Evolutionary conservation across 2,888 invertebrate genomes (phyloP).

Genomic region (Meandrusa payeni): DNA sequence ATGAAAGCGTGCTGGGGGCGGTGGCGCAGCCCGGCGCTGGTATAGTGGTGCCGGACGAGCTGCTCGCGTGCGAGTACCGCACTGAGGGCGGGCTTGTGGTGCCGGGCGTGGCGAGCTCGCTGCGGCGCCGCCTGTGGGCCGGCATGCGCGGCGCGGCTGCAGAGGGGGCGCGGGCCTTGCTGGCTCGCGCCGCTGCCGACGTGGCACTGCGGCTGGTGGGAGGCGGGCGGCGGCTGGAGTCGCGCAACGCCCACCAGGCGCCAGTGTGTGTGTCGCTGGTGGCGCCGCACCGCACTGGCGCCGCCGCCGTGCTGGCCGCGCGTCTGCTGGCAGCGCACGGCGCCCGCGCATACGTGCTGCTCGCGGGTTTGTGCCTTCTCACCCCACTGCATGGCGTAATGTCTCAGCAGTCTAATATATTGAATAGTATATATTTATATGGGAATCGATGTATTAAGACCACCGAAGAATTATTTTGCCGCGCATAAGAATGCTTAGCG

Average conservation of each 20-base stretch:
- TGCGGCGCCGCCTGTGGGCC: conserved; percentile 85
- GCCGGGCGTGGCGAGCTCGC: conserved; percentile 85
- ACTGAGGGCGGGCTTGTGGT: conserved; percentile 91
- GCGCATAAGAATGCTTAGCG: no score
- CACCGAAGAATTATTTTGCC: no score
- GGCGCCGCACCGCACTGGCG: conserved; percentile 82
- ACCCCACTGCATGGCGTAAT: conserved; percentile 30
- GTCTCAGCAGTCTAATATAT: no score
- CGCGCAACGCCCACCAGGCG: conserved; percentile 93
- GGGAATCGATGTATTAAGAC: no score
- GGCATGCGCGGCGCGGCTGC: conserved; percentile 83
- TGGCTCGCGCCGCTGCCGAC: conserved; percentile 92
- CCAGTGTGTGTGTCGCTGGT: conserved; percentile 89
- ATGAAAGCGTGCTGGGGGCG: conserved; percentile 88
- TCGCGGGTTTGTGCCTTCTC: conserved; percentile 26
- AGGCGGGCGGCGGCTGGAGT: conserved; percentile 90
- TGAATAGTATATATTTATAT: no score
- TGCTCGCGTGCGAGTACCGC: conserved; percentile 82
- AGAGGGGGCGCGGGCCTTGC: conserved; percentile 86
- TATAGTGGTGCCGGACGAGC: conserved; percentile 85
- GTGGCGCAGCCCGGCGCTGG: conserved; percentile 40
- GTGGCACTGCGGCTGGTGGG: conserved; percentile 88
- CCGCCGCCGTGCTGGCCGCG: conserved; percentile 75
- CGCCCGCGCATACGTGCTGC: conserved; percentile 74
- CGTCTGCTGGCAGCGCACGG: conserved; percentile 90